These are phyloP conservation scores for Malachius bipustulatus DNA, from an alignment of 2,888 invertebrate genomes.

Conservation along the genomic window DNA sequence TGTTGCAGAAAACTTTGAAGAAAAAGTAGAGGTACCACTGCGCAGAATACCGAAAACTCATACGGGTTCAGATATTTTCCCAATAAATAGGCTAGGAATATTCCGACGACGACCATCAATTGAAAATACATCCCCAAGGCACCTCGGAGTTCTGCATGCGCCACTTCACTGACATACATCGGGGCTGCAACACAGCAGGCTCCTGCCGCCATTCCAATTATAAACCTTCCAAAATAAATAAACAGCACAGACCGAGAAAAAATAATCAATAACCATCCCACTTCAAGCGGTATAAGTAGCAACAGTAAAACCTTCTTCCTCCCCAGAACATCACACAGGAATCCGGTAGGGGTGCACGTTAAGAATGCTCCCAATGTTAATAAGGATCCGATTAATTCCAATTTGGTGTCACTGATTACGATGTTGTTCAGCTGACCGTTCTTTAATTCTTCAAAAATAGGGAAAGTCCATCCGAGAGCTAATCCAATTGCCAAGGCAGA, in stretches of 20 bases:
- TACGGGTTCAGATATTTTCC: conserved; percentile 41
- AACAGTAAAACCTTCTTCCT: conserved; percentile 56
- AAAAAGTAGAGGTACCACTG: conserved; percentile 54
- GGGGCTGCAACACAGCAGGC: conserved; percentile 76
- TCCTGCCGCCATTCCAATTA: conserved; percentile 65
- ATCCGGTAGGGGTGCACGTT: conserved; percentile 61
- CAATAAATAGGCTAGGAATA: conserved; percentile 61
- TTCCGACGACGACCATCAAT: conserved; percentile 72
- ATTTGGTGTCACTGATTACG: conserved; percentile 43
- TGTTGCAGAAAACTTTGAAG: conserved; percentile 60
- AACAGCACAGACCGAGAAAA: conserved; percentile 51
- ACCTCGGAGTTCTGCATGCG: conserved; percentile 72
- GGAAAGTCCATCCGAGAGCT: conserved; percentile 69
- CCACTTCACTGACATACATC: conserved; percentile 75
- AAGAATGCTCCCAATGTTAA: conserved; percentile 61
- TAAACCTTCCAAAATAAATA: conserved; percentile 54
- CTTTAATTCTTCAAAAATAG: conserved; percentile 45
- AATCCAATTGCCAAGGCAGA: conserved; percentile 69
- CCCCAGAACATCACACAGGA: conserved; percentile 55
- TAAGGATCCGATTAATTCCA: conserved; percentile 63
- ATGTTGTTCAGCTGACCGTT: conserved; percentile 38
- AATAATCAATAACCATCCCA: conserved; percentile 64
- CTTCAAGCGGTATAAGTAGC: conserved; percentile 52
- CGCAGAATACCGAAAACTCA: conserved; percentile 46
- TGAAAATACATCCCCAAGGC: conserved; percentile 80